phyloP scores from a whole-genome alignment of 2,888 invertebrate species.

The Cryptosula pallasiana region DNA sequence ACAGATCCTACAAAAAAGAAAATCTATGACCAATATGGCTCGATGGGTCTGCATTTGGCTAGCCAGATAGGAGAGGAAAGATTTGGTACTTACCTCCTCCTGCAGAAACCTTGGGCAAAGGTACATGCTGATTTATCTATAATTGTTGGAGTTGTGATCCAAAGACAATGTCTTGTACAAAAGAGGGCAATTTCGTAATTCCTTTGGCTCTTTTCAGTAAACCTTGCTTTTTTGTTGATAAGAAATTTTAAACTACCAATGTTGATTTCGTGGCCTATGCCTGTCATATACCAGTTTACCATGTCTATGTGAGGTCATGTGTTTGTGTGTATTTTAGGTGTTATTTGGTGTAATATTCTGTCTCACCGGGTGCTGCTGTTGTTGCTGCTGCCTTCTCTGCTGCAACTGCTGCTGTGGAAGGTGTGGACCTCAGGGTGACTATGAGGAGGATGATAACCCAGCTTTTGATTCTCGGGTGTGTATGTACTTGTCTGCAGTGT shows the following conservation, averaged over 20 bases:
- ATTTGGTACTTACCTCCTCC: slow-evolving; percentile 11
- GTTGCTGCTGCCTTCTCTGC: slow-evolving; percentile 24
- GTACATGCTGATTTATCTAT: too few species aligned
- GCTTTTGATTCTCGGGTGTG: too few species aligned
- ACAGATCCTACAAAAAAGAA: slow-evolving; percentile 25
- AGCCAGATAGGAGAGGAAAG: slow-evolving; percentile 26
- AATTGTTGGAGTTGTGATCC: too few species aligned
- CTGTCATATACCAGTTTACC: too few species aligned
- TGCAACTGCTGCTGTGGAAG: slow-evolving; percentile 26
- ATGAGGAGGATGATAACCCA: not conserved
- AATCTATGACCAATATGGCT: slow-evolving; percentile 26
- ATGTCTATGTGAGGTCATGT: too few species aligned
- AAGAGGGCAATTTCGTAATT: too few species aligned
- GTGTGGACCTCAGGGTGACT: slow-evolving; percentile 6
- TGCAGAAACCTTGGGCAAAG: slow-evolving; percentile 25
- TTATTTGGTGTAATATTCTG: not conserved
- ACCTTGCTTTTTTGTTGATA: too few species aligned
- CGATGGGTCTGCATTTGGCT: slow-evolving; percentile 25
- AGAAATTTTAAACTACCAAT: too few species aligned
- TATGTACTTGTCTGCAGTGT: too few species aligned
- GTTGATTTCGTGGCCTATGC: too few species aligned
- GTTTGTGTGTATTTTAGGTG: slow-evolving; percentile 15
- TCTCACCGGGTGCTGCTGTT: slow-evolving; percentile 24
- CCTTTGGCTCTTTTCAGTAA: too few species aligned
- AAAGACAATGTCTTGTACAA: too few species aligned